phyloP scores from a whole-genome alignment of 2,888 invertebrate species.

The Adelphocoris suturalis region DNA sequence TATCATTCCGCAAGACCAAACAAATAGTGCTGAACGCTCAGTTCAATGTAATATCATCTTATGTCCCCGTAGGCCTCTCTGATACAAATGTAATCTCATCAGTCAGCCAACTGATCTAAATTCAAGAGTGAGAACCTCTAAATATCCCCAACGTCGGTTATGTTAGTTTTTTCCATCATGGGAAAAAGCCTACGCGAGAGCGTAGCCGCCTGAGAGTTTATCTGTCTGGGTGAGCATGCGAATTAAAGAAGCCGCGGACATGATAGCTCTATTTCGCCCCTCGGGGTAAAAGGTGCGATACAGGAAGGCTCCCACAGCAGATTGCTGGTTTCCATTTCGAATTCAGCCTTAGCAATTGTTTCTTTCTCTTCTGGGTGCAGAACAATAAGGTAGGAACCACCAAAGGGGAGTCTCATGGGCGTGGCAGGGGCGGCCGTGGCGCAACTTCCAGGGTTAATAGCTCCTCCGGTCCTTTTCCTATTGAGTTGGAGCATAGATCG shows the following conservation, averaged over 20 bases:
- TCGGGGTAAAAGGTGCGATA: not conserved
- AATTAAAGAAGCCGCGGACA: not conserved
- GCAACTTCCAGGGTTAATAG: slow-evolving; percentile 24
- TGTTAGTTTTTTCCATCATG: no score
- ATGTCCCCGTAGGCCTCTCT: no score
- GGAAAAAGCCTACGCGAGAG: no score
- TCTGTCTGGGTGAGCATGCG: not conserved
- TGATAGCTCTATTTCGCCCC: slow-evolving; percentile 30
- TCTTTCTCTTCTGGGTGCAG: not conserved
- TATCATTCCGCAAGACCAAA: no score
- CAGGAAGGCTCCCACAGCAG: not conserved
- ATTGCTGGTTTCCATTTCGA: not conserved
- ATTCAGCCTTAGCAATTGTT: slow-evolving; percentile 1
- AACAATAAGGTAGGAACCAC: slow-evolving; percentile 23
- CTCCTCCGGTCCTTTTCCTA: not conserved
- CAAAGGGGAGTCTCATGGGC: not conserved
- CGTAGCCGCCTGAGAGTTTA: not conserved
- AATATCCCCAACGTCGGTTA: no score
- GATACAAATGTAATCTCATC: no score
- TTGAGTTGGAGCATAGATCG: not conserved
- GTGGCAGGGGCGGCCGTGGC: slow-evolving; percentile 32
- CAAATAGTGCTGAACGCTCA: no score
- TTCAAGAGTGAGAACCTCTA: no score
- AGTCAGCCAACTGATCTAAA: no score
- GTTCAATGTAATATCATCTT: no score